Conservation (phyloP, 2,113 vertebrate genomes). For the Pleuronectes platessa region DNA sequence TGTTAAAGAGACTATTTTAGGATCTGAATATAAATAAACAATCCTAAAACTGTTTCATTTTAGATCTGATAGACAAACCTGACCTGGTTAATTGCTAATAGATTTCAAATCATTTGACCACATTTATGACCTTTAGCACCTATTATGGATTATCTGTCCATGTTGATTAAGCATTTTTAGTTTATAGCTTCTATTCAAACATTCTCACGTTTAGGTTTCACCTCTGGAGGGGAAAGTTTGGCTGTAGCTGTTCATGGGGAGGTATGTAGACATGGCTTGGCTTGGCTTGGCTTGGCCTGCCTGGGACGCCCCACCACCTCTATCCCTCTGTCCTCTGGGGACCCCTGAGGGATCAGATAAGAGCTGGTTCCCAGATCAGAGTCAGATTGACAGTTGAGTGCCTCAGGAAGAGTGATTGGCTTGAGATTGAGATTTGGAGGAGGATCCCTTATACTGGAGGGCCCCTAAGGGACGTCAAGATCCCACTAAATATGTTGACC, state of each 20-base stretch:
- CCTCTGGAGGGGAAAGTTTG: conserved; percentile 39
- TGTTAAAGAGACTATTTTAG: too few species aligned
- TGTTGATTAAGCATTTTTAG: background rate
- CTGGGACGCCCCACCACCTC: conserved; percentile 64
- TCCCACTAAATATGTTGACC: conserved; percentile 47
- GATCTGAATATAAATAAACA: too few species aligned
- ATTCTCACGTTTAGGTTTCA: conserved; percentile 25
- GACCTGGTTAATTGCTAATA: too few species aligned
- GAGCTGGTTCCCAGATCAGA: conserved; percentile 77
- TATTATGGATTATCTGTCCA: background rate
- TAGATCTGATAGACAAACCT: too few species aligned
- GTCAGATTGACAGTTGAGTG: conserved; percentile 80
- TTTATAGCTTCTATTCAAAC: background rate
- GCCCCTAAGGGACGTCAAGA: conserved; percentile 51
- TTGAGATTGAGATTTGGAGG: conserved; percentile 72
- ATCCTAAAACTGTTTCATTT: background rate
- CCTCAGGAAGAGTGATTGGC: conserved; percentile 80
- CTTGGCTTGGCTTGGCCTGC: conserved; percentile 74
- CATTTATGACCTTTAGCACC: background rate
- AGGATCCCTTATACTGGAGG: conserved; percentile 45
- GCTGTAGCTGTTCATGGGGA: conserved; percentile 32
- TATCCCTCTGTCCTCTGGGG: conserved; percentile 65
- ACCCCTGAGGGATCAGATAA: conserved; percentile 82
- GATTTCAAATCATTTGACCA: background rate
- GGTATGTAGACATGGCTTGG: conserved; percentile 62